Conservation (phyloP, 2,888 invertebrate species). For the Helleia helle region DNA sequence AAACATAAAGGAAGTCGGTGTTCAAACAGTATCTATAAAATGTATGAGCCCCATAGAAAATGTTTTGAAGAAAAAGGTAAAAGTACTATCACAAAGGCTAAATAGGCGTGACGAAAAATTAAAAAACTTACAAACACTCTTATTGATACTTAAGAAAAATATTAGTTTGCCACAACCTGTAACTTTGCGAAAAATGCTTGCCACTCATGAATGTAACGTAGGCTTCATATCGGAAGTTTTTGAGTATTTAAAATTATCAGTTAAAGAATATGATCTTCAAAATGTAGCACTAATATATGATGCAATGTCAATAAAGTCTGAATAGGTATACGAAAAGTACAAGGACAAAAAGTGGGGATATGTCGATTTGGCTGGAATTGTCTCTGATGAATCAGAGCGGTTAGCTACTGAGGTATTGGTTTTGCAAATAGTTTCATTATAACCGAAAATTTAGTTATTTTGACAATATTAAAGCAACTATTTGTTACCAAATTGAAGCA, state of each 20-base stretch:
- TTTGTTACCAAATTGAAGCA: too few species aligned
- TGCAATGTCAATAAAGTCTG: conserved; percentile 9
- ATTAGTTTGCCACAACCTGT: conserved; percentile 4
- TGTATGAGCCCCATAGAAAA: conserved; percentile 2
- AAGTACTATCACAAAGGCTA: conserved; percentile 9
- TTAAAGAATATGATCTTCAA: conserved; percentile 4
- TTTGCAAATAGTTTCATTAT: too few species aligned
- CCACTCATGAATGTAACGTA: conserved; percentile 7
- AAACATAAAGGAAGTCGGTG: not conserved
- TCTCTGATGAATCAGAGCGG: conserved; percentile 1
- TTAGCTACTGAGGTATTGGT: too few species aligned
- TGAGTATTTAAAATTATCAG: conserved; percentile 8
- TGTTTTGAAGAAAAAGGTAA: conserved; percentile 2
- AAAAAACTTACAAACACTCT: conserved; percentile 8
- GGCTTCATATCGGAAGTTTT: conserved; percentile 9
- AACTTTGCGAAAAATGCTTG: conserved; percentile 3
- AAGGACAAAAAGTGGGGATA: conserved; percentile 1
- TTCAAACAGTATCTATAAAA: not conserved
- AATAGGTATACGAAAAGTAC: conserved; percentile 5
- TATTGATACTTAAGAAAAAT: conserved; percentile 9
- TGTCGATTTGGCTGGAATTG: conserved; percentile 1
- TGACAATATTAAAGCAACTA: too few species aligned
- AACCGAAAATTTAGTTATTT: too few species aligned
- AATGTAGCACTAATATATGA: conserved; percentile 9
- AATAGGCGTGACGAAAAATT: conserved; percentile 7